Evolutionary conservation across 1,140 invertebrate genomes (phyloP).

Genomic region (Anadara kagoshimensis): DNA sequence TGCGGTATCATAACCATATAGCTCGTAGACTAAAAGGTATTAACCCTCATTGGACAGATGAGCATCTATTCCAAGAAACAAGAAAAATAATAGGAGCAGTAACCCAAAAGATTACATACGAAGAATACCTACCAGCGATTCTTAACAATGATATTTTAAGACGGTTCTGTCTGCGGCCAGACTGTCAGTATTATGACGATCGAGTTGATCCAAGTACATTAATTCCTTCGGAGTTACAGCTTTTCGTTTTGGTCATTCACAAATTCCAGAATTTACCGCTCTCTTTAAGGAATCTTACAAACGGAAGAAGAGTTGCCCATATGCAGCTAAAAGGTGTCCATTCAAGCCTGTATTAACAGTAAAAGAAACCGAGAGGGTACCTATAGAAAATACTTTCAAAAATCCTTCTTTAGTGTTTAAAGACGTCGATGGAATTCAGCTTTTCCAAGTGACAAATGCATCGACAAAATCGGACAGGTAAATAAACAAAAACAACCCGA

Average conservation of each 20-base stretch:
- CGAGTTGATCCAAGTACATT: conserved; percentile 87
- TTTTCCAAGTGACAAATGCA: no score
- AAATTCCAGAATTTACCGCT: conserved; percentile 69
- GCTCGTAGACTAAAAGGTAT: conserved; percentile 84
- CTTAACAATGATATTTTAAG: conserved; percentile 76
- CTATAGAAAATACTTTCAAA: conserved; percentile 29
- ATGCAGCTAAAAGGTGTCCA: no score
- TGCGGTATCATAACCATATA: conserved; percentile 96
- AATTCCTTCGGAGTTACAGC: conserved; percentile 97
- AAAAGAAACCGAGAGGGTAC: conserved; percentile 74
- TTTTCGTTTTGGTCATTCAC: conserved; percentile 89
- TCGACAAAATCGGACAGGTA: no score
- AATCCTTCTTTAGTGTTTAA: conserved; percentile 13
- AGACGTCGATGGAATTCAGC: not conserved
- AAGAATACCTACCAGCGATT: conserved; percentile 89
- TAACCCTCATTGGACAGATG: conserved; percentile 95
- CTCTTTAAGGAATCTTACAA: not conserved
- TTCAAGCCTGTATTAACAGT: conserved; percentile 81
- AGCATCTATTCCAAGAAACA: conserved; percentile 86
- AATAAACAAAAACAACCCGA: no score
- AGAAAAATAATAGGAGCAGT: conserved; percentile 94
- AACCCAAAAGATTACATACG: conserved; percentile 97
- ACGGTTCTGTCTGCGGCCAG: conserved; percentile 48
- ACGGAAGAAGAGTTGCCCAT: no score
- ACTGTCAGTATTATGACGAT: conserved; percentile 81